Percentiles rank a stretch among this genome's conserved stretches.
phyloP scores from a whole-genome alignment of 2,113 vertebrate species.

The Nymphicus hollandicus region DNA sequence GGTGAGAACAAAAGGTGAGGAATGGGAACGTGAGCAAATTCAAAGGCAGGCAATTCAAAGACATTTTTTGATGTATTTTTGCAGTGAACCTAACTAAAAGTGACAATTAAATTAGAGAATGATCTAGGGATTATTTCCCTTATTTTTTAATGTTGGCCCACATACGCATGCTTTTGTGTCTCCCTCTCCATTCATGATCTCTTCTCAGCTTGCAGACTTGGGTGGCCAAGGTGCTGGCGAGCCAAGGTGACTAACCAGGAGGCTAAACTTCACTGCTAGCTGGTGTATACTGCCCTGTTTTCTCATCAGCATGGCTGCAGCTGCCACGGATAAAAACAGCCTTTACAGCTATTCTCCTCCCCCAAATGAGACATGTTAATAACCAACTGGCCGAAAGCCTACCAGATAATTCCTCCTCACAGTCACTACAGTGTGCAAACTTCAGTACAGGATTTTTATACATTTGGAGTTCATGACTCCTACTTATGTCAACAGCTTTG shows the following conservation, averaged over 20 bases:
- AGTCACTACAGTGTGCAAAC: not conserved
- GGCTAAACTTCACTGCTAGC: not conserved
- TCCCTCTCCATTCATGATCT: not conserved
- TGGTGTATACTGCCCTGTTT: not conserved
- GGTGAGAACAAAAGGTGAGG: not conserved
- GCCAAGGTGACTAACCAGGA: not conserved
- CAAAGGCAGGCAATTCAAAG: not conserved
- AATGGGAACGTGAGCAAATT: not conserved
- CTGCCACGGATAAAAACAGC: not conserved
- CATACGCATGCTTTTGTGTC: not conserved
- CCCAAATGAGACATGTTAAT: not conserved
- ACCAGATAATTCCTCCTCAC: not conserved
- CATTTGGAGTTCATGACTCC: not conserved
- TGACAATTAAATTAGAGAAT: not conserved
- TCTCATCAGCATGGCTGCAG: not conserved
- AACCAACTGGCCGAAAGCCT: not conserved
- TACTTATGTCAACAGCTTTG: constrained; percentile 18
- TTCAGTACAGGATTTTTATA: not conserved
- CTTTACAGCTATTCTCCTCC: not conserved
- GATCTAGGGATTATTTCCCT: not conserved
- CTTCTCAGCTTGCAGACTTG: not conserved
- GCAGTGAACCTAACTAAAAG: not conserved
- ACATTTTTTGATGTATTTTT: not conserved
- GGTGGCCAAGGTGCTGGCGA: not conserved
- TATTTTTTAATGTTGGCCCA: not conserved